These are phyloP conservation scores for Corythucha ciliata DNA, from an alignment of 2,888 invertebrate species.

Conservation along the genomic window DNA sequence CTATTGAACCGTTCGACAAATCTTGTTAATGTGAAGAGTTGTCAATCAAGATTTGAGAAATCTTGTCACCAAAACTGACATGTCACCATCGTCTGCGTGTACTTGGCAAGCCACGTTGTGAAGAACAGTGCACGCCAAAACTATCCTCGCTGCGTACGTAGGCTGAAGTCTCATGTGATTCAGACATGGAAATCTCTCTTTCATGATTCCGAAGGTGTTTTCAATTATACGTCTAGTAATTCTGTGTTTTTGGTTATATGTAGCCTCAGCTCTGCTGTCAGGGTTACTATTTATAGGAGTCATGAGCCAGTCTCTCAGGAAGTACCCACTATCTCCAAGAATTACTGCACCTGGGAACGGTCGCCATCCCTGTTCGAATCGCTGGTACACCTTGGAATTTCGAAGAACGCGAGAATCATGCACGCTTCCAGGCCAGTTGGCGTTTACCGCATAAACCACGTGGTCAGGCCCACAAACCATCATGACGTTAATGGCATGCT, in stretches of 20 bases:
- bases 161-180: no score
- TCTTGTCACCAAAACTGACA: no score
- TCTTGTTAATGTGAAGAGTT: no score
- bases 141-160: no score
- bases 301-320: conserved; percentile 23
- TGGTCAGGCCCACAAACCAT: conserved; percentile 19
- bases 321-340: conserved; percentile 26
- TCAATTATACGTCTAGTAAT: conserved; percentile 27
- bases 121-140: no score
- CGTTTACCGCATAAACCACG: conserved; percentile 28
- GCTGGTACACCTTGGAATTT: conserved; percentile 5
- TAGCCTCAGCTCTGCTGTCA: conserved; percentile 5
- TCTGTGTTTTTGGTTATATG: conserved; percentile 18
- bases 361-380: conserved; percentile 17
- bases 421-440: conserved; percentile 35
- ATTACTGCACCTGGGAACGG: conserved; percentile 22
- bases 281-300: conserved; percentile 19
- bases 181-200: no score
- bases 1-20: no score
- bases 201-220: no score
- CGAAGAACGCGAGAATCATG: conserved; percentile 32
- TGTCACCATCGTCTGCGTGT: no score
- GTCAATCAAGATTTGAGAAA: no score
- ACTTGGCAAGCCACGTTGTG: no score
- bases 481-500: conserved; percentile 29